Percentiles rank a stretch among this genome's conserved stretches.
phyloP scores from a whole-genome alignment of 2,113 vertebrate species.

The Xiphophorus hellerii region DNA sequence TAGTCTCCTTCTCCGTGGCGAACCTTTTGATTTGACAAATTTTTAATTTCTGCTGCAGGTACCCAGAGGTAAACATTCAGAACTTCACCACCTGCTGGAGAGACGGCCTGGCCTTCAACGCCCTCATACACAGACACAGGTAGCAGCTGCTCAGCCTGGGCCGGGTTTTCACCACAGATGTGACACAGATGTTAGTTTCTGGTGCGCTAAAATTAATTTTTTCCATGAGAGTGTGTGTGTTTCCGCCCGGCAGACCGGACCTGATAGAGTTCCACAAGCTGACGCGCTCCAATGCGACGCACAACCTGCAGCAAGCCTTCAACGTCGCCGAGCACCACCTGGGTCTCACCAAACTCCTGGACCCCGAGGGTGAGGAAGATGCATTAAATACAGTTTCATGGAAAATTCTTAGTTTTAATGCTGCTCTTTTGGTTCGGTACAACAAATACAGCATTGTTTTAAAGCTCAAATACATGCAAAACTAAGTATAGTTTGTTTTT shows the following conservation, averaged over 20 bases:
- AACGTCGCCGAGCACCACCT: slow-evolving; percentile 90
- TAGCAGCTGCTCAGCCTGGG: slow-evolving; percentile 40
- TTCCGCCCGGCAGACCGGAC: slow-evolving; percentile 82
- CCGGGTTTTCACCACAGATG: too few species aligned
- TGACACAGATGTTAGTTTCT: too few species aligned
- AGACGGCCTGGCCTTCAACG: slow-evolving; percentile 94
- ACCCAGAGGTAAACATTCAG: slow-evolving; percentile 94
- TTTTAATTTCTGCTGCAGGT: slow-evolving; percentile 74
- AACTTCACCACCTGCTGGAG: slow-evolving; percentile 97
- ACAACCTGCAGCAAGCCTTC: slow-evolving; percentile 95
- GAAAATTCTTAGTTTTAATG: too few species aligned
- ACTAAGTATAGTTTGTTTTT: too few species aligned
- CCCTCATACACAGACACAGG: slow-evolving; percentile 96
- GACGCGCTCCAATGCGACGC: slow-evolving; percentile 91
- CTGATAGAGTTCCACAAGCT: slow-evolving; percentile 93
- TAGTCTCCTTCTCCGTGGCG: neutral
- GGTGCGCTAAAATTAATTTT: too few species aligned
- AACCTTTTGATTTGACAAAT: neutral
- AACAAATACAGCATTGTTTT: too few species aligned
- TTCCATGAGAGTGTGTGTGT: neutral
- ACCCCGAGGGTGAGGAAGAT: slow-evolving; percentile 87
- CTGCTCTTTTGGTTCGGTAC: too few species aligned
- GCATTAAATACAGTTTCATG: neutral
- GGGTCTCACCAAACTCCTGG: slow-evolving; percentile 92
- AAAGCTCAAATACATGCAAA: too few species aligned